Conservation (phyloP, 2,113 vertebrate genomes). For the Geococcyx californianus region DNA sequence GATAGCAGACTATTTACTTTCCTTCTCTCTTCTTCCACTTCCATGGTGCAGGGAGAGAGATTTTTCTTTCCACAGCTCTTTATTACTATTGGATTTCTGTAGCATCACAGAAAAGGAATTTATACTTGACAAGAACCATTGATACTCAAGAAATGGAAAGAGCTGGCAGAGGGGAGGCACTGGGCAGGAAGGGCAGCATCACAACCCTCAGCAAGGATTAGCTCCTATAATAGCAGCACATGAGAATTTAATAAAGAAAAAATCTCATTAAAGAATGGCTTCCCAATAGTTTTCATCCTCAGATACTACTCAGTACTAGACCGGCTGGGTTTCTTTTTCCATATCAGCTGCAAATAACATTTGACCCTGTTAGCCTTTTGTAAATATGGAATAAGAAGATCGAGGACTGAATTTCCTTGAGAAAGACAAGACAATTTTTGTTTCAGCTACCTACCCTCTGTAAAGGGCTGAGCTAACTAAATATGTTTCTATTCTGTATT, state of each 20-base stretch:
- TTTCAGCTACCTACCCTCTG: neutral
- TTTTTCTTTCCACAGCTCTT: neutral
- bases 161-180: neutral
- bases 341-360: neutral
- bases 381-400: neutral
- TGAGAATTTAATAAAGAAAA: neutral
- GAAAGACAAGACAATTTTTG: neutral
- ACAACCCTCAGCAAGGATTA: neutral
- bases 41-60: neutral
- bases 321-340: neutral
- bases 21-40: neutral
- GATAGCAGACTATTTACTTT: neutral
- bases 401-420: neutral
- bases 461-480: neutral
- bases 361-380: neutral
- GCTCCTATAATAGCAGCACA: neutral
- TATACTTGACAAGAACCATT: neutral
- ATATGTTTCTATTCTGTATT: accelerated
- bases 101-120: neutral
- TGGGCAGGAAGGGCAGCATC: neutral
- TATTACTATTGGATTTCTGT: neutral
- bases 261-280: neutral
- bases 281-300: neutral
- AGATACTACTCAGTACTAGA: neutral
- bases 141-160: neutral